Percentiles rank a stretch among this genome's conserved stretches.
These are phyloP conservation scores for Hirtodrosophila cameraria DNA, from an alignment of 2,888 invertebrate species.

Conservation along the genomic window DNA sequence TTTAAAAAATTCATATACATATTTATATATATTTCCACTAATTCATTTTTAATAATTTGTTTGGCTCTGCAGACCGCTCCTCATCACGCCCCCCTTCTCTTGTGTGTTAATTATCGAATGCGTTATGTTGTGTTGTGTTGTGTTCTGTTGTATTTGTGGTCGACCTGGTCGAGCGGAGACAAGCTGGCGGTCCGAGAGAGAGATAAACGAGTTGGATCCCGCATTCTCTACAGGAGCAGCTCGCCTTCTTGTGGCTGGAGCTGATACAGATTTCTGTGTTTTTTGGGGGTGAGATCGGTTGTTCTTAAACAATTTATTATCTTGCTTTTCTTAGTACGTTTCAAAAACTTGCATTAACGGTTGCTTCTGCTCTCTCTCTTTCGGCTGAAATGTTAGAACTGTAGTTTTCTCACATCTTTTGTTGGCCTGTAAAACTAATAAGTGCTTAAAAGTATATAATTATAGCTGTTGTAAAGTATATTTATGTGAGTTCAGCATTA, in stretches of 20 bases:
- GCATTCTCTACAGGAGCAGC: conserved; percentile 66
- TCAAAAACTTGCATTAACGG: too few species aligned
- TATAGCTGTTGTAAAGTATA: too few species aligned
- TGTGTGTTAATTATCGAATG: conserved; percentile 73
- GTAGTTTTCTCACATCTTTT: too few species aligned
- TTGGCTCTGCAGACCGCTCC: conserved; percentile 67
- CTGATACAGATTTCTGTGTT: conserved; percentile 56
- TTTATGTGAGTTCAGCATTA: too few species aligned
- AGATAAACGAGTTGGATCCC: conserved; percentile 71
- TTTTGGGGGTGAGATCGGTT: conserved; percentile 73
- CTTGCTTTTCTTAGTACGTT: conserved; percentile 15
- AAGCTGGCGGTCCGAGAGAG: conserved; percentile 53
- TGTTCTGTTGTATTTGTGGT: conserved; percentile 15
- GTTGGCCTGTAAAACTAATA: too few species aligned
- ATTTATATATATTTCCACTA: conserved; percentile 78
- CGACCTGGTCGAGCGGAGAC: conserved; percentile 43
- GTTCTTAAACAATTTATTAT: conserved; percentile 71
- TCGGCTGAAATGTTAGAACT: too few species aligned
- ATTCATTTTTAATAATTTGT: conserved; percentile 83
- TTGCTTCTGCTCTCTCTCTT: too few species aligned
- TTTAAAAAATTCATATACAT: conserved; percentile 75
- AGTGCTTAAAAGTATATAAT: too few species aligned
- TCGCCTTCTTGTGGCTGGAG: conserved; percentile 22
- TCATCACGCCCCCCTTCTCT: conserved; percentile 73
- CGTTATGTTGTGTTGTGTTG: too few species aligned